Evolutionary conservation across 2,113 vertebrate species (phyloP).

Genomic region (Salminus brasiliensis): DNA sequence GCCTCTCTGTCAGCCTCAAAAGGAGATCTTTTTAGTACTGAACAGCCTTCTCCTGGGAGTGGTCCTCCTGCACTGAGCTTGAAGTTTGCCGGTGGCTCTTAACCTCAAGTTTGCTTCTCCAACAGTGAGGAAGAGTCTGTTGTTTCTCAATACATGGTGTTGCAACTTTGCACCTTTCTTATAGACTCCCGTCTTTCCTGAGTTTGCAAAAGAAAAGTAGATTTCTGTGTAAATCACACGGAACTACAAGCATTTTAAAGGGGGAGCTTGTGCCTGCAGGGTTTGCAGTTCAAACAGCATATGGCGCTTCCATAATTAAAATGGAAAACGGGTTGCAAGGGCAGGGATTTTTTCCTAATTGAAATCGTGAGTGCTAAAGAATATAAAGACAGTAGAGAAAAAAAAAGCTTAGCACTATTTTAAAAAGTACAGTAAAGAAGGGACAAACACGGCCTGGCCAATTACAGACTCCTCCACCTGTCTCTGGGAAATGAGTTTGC

Average conservation of each 20-base stretch:
- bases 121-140: background rate
- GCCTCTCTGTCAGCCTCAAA: background rate
- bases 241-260: background rate
- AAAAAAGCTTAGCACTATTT: background rate
- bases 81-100: background rate
- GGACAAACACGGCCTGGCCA: background rate
- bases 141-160: background rate
- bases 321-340: background rate
- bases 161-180: background rate
- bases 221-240: background rate
- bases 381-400: background rate
- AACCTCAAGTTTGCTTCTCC: background rate
- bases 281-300: background rate
- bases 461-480: background rate
- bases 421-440: too few relatives aligned
- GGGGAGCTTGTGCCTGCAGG: background rate
- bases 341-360: background rate
- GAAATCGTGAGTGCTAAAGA: background rate
- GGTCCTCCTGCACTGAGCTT: background rate
- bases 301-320: conserved; percentile 29
- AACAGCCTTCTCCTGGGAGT: background rate
- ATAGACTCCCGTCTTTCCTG: background rate
- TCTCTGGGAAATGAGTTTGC: background rate
- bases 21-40: background rate
- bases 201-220: background rate